Evolutionary conservation across 1,140 invertebrate genomes (phyloP).

Genomic region (Drosophila biarmipes): DNA sequence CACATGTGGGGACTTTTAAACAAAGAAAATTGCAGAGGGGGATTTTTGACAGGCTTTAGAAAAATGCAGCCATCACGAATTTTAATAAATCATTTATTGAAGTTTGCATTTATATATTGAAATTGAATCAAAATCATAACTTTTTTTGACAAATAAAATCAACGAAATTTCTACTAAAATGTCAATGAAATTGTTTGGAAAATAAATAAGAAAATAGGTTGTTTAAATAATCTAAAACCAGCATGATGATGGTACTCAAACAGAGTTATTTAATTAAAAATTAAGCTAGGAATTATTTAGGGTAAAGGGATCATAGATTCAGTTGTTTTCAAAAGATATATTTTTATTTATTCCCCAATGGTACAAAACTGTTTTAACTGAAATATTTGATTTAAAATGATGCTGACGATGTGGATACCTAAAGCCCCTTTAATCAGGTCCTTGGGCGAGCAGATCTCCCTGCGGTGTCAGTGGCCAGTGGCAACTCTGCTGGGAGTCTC

Average conservation of each 20-base stretch:
- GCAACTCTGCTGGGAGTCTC: slow-evolving; percentile 21
- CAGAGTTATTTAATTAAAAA: not conserved
- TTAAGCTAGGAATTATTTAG: too few relatives aligned
- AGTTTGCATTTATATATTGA: not conserved
- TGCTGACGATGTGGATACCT: slow-evolving; percentile 39
- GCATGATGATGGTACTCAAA: not conserved
- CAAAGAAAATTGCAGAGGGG: not conserved
- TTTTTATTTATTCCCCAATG: not conserved
- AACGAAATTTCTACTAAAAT: not conserved
- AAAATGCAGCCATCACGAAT: not conserved
- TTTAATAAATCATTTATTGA: slow-evolving; percentile 10
- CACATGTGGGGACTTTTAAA: not conserved
- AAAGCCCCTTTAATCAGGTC: slow-evolving; percentile 38
- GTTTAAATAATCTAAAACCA: too few relatives aligned
- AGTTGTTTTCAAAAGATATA: too few relatives aligned
- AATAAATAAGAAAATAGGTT: not conserved
- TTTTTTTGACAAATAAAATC: not conserved
- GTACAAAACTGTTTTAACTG: not conserved
- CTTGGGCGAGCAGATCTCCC: slow-evolving; percentile 12
- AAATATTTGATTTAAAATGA: not conserved
- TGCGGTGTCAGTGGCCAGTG: slow-evolving; percentile 24
- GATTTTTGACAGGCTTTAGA: not conserved
- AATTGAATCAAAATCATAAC: not conserved
- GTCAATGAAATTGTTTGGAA: not conserved
- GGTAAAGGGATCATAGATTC: too few relatives aligned